phyloP scores from a whole-genome alignment of 2,113 vertebrate genomes.

The Okapia johnstoni region DNA sequence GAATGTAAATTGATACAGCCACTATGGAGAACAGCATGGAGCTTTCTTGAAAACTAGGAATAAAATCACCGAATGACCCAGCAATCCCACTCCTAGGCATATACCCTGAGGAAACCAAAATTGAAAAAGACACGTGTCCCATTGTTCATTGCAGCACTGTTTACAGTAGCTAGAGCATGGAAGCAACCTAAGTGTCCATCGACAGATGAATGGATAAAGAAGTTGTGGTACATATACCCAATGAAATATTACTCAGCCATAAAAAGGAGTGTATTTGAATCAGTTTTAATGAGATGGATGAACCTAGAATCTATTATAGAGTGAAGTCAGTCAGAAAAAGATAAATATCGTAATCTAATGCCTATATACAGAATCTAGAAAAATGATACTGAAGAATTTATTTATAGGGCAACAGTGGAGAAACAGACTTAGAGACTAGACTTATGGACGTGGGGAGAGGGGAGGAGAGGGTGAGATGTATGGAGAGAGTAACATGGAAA shows the following conservation, averaged over 20 bases:
- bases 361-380: neutral
- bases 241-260: neutral
- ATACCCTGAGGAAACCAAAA: neutral
- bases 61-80: neutral
- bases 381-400: neutral
- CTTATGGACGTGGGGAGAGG: neutral
- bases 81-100: neutral
- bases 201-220: neutral
- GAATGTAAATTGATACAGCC: neutral
- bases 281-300: neutral
- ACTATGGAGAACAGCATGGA: neutral
- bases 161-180: neutral
- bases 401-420: neutral
- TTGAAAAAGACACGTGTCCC: neutral
- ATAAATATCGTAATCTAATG: neutral
- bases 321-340: neutral
- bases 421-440: neutral
- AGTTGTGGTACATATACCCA: neutral
- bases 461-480: neutral
- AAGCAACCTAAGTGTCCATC: neutral
- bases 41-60: neutral
- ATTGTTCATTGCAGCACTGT: neutral
- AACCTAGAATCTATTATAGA: neutral
- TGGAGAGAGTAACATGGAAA: neutral
- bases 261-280: neutral